A percentile compares a stretch with the other conserved stretches of the same genome.
These are phyloP conservation scores for Hybos culiciformis DNA, from an alignment of 2,888 invertebrate genomes.

Conservation along the genomic window DNA sequence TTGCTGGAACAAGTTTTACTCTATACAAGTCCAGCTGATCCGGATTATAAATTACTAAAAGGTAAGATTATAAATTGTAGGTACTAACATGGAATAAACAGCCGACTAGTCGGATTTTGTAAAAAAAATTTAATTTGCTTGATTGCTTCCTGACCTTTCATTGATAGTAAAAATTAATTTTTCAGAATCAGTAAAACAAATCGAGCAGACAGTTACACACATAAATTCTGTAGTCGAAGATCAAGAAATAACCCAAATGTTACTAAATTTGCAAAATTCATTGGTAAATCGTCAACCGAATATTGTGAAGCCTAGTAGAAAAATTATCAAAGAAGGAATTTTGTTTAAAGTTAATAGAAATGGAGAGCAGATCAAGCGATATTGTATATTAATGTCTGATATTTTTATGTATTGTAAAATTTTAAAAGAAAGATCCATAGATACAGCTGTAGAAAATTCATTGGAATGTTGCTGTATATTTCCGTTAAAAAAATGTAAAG, in stretches of 20 bases:
- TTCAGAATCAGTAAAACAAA: conserved; percentile 49
- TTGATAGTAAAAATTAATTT: conserved; percentile 8
- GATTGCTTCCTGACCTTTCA: neutral
- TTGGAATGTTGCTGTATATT: conserved; percentile 51
- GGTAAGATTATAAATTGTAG: conserved; percentile 35
- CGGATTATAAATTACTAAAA: conserved; percentile 41
- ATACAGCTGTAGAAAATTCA: conserved; percentile 43
- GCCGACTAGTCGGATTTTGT: neutral
- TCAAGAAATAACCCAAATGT: conserved; percentile 54
- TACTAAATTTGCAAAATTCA: conserved; percentile 52
- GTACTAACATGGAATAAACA: neutral
- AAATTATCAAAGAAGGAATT: conserved; percentile 51
- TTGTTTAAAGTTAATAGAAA: conserved; percentile 43
- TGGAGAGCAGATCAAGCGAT: conserved; percentile 41
- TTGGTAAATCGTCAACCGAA: conserved; percentile 46
- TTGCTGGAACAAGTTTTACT: conserved; percentile 53
- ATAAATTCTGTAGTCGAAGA: conserved; percentile 60
- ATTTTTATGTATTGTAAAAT: conserved; percentile 61
- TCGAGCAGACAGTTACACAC: conserved; percentile 53
- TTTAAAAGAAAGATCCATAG: conserved; percentile 36
- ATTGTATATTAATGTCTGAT: conserved; percentile 58
- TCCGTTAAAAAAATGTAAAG: conserved; percentile 54
- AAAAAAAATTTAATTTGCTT: too few relatives aligned
- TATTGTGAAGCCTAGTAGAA: conserved; percentile 48
- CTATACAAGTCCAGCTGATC: conserved; percentile 43